phyloP scores from a whole-genome alignment of 2,113 vertebrate species.

The Charadrius vociferus region DNA sequence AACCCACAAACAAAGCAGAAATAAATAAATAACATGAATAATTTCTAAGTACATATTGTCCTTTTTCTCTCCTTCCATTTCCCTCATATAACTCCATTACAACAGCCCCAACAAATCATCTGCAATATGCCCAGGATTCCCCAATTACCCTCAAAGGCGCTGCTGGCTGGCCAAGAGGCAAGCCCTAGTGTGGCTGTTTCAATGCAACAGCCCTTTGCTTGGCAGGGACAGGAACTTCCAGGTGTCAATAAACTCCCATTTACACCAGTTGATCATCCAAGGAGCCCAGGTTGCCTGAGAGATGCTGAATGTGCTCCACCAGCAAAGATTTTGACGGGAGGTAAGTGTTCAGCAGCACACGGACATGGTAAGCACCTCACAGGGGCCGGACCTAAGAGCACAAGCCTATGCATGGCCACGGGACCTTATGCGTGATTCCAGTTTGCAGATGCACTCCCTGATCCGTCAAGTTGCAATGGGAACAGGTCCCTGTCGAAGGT shows the following conservation, averaged over 20 bases:
- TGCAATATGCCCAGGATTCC: neutral
- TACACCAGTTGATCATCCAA: neutral
- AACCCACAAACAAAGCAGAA: neutral
- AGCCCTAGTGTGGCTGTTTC: neutral
- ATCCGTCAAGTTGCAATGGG: neutral
- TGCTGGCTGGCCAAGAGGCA: neutral
- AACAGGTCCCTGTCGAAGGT: neutral
- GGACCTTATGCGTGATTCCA: neutral
- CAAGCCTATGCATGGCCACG: neutral
- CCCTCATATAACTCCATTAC: neutral
- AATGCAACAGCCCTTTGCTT: neutral
- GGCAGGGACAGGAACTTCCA: neutral
- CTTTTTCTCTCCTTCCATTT: neutral
- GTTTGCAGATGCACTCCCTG: neutral
- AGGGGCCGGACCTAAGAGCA: neutral
- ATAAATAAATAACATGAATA: neutral
- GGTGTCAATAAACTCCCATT: neutral
- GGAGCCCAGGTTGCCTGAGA: neutral
- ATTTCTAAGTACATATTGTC: neutral
- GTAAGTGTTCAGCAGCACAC: neutral
- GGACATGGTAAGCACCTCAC: neutral
- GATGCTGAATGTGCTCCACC: neutral
- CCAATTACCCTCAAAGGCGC: neutral
- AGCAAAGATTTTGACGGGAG: neutral
- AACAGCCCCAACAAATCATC: neutral